These are phyloP conservation scores for Digitonthophagus gazella DNA, from an alignment of 2,888 invertebrate genomes.

Conservation along the genomic window DNA sequence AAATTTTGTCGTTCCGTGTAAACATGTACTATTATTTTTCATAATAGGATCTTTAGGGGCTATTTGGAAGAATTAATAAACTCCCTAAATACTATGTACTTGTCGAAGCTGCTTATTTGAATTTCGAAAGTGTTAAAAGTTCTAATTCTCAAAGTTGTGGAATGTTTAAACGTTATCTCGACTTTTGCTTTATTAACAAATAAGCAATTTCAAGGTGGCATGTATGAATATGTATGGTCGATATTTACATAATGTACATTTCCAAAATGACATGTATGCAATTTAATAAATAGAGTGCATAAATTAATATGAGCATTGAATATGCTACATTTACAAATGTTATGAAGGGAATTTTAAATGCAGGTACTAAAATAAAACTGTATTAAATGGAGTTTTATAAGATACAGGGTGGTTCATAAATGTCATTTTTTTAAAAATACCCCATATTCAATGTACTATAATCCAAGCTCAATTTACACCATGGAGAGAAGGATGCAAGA, in stretches of 20 bases:
- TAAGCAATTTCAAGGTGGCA: not conserved
- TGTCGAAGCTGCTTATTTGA: not conserved
- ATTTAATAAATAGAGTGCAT: not conserved
- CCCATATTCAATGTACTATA: not conserved
- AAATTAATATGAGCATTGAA: not conserved
- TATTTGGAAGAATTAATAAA: not conserved
- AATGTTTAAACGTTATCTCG: not conserved
- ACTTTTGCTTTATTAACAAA: not conserved
- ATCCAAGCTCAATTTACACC: too few relatives aligned
- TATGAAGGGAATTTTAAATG: not conserved
- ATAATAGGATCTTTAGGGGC: too few relatives aligned
- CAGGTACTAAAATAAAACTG: not conserved
- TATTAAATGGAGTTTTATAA: not conserved
- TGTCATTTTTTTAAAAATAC: not conserved
- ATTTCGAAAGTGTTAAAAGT: too few relatives aligned
- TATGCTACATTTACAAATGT: too few relatives aligned
- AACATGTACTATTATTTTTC: too few relatives aligned
- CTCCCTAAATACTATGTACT: not conserved
- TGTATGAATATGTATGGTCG: not conserved
- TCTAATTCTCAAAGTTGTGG: not conserved
- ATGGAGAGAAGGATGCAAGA: too few relatives aligned
- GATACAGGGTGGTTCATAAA: not conserved
- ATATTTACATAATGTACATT: not conserved
- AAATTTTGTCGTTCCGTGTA: too few relatives aligned
- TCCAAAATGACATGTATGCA: not conserved